phyloP scores from a whole-genome alignment of 1,140 invertebrate genomes.

The Trichoplusia ni region DNA sequence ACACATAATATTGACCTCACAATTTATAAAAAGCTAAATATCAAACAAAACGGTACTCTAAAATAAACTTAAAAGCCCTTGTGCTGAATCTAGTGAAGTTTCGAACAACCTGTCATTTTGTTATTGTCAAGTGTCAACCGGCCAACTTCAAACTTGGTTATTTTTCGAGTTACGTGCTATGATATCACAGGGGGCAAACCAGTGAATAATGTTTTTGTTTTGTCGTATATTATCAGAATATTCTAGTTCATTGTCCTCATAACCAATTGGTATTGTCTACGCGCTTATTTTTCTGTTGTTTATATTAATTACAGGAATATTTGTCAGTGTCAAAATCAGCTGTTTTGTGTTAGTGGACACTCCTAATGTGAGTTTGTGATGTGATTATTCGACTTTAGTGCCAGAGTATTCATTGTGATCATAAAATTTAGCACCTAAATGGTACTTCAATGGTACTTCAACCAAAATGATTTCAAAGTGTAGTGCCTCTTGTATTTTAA shows the following conservation, averaged over 20 bases:
- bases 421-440: too few species aligned
- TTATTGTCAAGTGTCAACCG: neutral
- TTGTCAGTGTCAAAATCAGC: slow-evolving; percentile 53
- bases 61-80: too few species aligned
- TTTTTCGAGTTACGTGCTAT: neutral
- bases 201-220: slow-evolving; percentile 2
- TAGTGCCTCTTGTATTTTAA: slow-evolving; percentile 8
- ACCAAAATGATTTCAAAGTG: slow-evolving; percentile 29
- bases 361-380: too few species aligned
- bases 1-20: too few species aligned
- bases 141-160: neutral
- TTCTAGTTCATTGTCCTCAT: neutral
- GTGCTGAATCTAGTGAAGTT: too few species aligned
- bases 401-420: too few species aligned
- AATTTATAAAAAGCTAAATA: too few species aligned
- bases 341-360: slow-evolving; percentile 44
- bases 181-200: neutral
- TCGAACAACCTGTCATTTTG: too few species aligned
- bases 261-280: neutral
- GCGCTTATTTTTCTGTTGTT: neutral
- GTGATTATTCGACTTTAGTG: too few species aligned
- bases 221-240: neutral
- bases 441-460: neutral
- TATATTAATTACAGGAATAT: neutral
- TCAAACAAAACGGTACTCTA: too few species aligned